These are phyloP conservation scores for Platyrinchus mystaceus DNA, from an alignment of 2,797 vertebrate genomes.

Conservation along the genomic window DNA sequence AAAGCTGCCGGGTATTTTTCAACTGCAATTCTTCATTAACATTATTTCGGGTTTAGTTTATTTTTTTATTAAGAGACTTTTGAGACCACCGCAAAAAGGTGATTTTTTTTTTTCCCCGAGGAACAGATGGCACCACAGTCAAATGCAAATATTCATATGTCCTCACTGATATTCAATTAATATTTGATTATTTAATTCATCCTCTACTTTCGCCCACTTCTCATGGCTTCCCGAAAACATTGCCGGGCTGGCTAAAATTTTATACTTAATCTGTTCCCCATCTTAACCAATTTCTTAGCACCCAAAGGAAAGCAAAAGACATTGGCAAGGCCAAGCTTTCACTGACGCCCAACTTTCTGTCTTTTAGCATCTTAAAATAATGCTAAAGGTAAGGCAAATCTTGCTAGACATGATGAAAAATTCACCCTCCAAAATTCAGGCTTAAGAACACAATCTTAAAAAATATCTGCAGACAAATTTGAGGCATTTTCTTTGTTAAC, in stretches of 20 bases:
- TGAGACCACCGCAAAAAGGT: background rate
- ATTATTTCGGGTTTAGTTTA: background rate
- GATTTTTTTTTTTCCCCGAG: fast-evolving
- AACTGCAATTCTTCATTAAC: background rate
- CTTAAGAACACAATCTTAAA: background rate
- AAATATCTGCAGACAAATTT: background rate
- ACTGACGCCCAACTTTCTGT: fast-evolving
- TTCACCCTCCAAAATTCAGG: background rate
- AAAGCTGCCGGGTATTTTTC: background rate
- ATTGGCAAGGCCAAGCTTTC: background rate
- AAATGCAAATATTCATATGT: fast-evolving
- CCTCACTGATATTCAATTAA: background rate
- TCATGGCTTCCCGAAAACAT: background rate
- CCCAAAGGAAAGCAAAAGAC: background rate
- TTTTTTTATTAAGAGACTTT: background rate
- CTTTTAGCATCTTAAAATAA: background rate
- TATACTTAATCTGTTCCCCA: background rate
- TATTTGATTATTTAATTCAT: background rate
- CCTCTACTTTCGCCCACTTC: background rate
- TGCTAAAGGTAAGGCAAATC: background rate
- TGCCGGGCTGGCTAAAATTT: background rate
- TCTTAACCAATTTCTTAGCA: background rate
- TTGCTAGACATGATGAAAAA: background rate
- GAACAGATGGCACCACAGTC: fast-evolving
- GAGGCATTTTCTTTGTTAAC: background rate